These are phyloP conservation scores for Bos indicus DNA, from an alignment of 2,113 vertebrate genomes.

Conservation along the genomic window DNA sequence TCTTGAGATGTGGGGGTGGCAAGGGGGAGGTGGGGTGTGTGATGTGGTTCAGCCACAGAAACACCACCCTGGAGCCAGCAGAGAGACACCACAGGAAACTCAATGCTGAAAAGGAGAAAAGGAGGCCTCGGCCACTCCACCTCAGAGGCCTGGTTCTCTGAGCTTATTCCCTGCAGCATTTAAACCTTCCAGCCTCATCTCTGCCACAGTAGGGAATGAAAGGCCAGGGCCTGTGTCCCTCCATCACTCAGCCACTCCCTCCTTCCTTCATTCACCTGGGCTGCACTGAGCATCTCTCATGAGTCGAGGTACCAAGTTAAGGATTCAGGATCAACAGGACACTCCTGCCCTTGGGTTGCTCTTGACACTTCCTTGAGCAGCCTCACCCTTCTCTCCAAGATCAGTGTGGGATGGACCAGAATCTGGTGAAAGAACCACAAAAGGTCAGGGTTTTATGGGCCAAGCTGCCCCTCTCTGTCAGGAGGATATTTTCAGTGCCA, in stretches of 20 bases:
- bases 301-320: not conserved
- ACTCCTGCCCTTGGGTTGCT: not conserved
- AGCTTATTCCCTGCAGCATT: not conserved
- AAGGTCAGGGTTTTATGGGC: not conserved
- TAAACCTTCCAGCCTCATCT: not conserved
- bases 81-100: rapidly evolving
- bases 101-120: not conserved
- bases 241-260: not conserved
- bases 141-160: not conserved
- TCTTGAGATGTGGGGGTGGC: not conserved
- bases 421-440: not conserved
- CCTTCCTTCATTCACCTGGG: not conserved
- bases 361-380: not conserved
- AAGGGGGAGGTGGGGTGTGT: rapidly evolving
- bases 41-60: not conserved
- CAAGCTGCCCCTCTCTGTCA: not conserved
- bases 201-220: not conserved
- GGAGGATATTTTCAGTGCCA: not conserved
- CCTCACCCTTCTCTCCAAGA: not conserved
- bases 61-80: not conserved
- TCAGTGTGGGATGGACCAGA: not conserved
- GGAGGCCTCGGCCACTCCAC: not conserved
- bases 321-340: not conserved
- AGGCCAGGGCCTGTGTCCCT: too few species aligned
- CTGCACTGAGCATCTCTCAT: not conserved